These are phyloP conservation scores for Carpatolechia fugitivella DNA, from an alignment of 2,888 invertebrate species.

Conservation along the genomic window DNA sequence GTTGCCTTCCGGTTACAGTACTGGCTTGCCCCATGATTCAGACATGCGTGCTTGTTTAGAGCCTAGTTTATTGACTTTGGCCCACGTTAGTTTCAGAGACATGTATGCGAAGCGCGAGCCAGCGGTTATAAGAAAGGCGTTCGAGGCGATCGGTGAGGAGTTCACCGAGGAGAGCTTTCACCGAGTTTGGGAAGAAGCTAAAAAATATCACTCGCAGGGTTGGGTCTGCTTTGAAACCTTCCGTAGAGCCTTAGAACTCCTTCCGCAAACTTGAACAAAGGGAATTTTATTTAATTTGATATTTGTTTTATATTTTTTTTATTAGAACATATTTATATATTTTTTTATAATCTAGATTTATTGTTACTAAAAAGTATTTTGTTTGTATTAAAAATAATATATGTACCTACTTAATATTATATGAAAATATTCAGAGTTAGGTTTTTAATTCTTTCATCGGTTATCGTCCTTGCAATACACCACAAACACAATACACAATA, in stretches of 20 bases:
- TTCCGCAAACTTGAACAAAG: no score
- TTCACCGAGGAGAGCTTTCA: conserved; percentile 71
- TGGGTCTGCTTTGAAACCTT: conserved; percentile 79
- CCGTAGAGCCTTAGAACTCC: conserved; percentile 36
- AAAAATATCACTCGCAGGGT: conserved; percentile 68
- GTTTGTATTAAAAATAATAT: no score
- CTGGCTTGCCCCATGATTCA: conserved; percentile 56
- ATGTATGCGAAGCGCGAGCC: conserved; percentile 61
- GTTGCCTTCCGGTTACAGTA: conserved; percentile 58
- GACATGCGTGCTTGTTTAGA: conserved; percentile 51
- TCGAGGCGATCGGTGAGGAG: conserved; percentile 71
- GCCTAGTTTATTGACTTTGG: conserved; percentile 54
- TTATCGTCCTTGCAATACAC: no score
- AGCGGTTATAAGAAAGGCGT: conserved; percentile 59
- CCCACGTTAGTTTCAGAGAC: conserved; percentile 58
- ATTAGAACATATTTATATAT: no score
- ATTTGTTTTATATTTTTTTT: no score
- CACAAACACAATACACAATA: no score
- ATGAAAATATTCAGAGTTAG: no score
- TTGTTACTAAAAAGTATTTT: no score
- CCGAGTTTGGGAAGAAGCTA: conserved; percentile 71
- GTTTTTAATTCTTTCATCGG: no score
- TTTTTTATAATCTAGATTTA: no score
- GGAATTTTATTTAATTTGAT: no score
- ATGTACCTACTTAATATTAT: no score